Evolutionary conservation across 2,797 vertebrate genomes (phyloP), one percentile per base, ranked within the genome.

Genomic region (Leptoclinus maculatus): DNA sequence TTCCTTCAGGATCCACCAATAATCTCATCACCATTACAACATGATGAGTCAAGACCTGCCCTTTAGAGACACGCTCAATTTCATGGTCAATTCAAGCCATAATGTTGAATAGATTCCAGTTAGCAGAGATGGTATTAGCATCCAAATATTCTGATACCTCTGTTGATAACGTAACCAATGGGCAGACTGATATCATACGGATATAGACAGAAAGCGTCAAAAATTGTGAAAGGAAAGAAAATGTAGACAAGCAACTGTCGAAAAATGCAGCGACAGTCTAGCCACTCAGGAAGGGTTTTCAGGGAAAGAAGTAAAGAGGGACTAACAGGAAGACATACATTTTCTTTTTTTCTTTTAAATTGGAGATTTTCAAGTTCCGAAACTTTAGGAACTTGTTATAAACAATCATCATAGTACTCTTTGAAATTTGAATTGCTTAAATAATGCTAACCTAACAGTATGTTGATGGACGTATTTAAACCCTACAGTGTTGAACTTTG

Each of bases 21-120:
- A 76, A 72, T 79, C 51, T 17, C 69, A 80, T 79, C 74, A 67
- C 64, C 64, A 70, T 75, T 57, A 71, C 59, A 74, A 77, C 21
- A 53, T 59, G 38, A 51, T 57, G 36, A 71, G 34, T 54, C 23
- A 27, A 67, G 38, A 32, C 34, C 25, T 65, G 36, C n/a, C n/a
- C n/a, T n/a, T n/a, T n/a, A n/a, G n/a, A n/a, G n/a, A n/a, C n/a
- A n/a, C n/a, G n/a, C 6, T 63, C 49, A 57, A 74, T 45, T 54
- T 53, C 3, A 67, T 71, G 51, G 58, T 76, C 66, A 57, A 62
- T 66, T 58, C 43, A 73, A 62, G 49, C 19, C 51, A 53, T 54
- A 65, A 66, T 49, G 70, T 12, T 64, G 45, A 54, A 19, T 29
- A 27, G 67, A 54, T 32, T 47, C 56, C 38, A 70, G 59, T 54